Evolutionary conservation across 2,797 vertebrate genomes (phyloP), one percentile per base, ranked within the genome.

Genomic region (Crocidura indochinensis): DNA sequence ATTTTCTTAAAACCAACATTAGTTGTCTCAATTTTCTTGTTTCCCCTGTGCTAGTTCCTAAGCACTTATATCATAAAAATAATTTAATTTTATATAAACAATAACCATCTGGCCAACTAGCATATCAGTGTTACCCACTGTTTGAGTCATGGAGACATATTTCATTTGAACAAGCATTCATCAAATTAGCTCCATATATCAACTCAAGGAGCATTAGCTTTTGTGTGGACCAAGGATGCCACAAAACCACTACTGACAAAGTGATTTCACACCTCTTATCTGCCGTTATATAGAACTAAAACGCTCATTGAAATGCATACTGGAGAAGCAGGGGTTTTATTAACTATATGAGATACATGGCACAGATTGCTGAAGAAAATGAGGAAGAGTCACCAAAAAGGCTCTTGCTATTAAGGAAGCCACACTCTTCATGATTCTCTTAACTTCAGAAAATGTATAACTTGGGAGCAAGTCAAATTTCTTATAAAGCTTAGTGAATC

Each of bases 151-250:
- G 8, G 71, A 87, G 91, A 89, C 91, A 80, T 64, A 83, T 77
- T 88, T 90, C 83, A 90, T 91, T 77, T 86, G 90, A 91, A 94
- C 47, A 75, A 7, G 2, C 91, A 95, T 95, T 94, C 94, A 95
- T 93, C 92, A 93, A 94, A 95, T 88, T 88, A 95, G 90, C 85
- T 95, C 76, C 38, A 2, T 73, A 62, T 74, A 87, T 86, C 95
- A 93, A 82, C 60, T 56, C 69, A 77, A 80, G 83, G 83, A 92
- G 91, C 69, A 73, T 84, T 78, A 69, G 71, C 90, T 76, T 81
- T 82, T 72, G n/a, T 73, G 11, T 5, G 87, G 51, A 92, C 31
- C 65, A 81, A 78, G 82, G 64, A 67, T 90, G 83, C 82, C 62
- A 91, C 80, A 80, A 94, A 94, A 90, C 65, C 51, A 69, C 15